Evolutionary conservation across 1,140 invertebrate genomes (phyloP).

Genomic region (Mylabris phalerata): DNA sequence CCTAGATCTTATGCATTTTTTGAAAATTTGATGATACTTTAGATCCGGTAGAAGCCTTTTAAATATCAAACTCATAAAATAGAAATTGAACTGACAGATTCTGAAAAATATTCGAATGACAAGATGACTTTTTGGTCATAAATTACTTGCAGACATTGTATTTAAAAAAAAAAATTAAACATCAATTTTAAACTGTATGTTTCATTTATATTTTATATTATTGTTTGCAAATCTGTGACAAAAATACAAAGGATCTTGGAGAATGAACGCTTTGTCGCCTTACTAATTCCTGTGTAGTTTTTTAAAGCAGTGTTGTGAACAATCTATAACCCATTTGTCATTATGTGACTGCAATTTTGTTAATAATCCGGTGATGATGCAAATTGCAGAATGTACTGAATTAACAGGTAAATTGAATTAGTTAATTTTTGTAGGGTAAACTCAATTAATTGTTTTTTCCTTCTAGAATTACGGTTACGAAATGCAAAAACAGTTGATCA

Average conservation of each 20-base stretch:
- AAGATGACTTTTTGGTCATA: too few relatives aligned
- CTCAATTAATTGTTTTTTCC: background rate
- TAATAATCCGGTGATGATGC: slow-evolving; percentile 17
- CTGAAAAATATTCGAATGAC: too few relatives aligned
- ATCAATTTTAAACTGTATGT: too few relatives aligned
- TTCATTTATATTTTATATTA: too few relatives aligned
- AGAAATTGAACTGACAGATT: too few relatives aligned
- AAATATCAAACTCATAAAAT: background rate
- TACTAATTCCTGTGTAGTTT: slow-evolving; percentile 51
- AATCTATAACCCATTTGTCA: slow-evolving; percentile 33
- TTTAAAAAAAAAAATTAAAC: too few relatives aligned
- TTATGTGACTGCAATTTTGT: slow-evolving; percentile 33
- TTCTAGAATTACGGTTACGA: slow-evolving; percentile 59
- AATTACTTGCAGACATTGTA: too few relatives aligned
- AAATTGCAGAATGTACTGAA: slow-evolving; percentile 27
- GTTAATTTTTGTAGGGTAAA: background rate
- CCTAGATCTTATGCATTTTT: too few relatives aligned
- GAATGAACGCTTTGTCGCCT: too few relatives aligned
- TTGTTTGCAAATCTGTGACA: too few relatives aligned
- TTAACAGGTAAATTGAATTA: slow-evolving; percentile 21
- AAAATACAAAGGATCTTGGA: too few relatives aligned
- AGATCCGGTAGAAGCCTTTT: background rate
- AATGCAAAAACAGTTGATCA: slow-evolving; percentile 48
- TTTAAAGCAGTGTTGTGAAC: slow-evolving; percentile 54
- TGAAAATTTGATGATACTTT: background rate